These are phyloP conservation scores for Cladopsammia gracilis DNA, from an alignment of 64 coral and sea anemone genomes.

Conservation along the genomic window DNA sequence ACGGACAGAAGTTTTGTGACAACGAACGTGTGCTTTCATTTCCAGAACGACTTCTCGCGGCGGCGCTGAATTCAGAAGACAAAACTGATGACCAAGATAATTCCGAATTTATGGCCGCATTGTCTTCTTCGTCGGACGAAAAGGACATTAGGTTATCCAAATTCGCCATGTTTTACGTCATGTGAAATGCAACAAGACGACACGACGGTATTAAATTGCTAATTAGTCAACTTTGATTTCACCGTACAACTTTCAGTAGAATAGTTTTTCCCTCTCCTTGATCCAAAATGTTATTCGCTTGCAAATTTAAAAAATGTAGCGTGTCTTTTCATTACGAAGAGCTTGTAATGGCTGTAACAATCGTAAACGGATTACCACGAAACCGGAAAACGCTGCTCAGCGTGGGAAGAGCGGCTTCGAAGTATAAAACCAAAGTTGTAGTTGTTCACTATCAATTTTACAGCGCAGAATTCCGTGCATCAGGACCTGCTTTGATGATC, in stretches of 20 bases:
- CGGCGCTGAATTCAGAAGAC: slow-evolving; percentile 51
- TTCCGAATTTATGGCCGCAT: background rate
- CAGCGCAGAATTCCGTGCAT: too few relatives aligned
- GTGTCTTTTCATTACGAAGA: background rate
- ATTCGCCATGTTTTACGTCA: background rate
- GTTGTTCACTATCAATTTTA: too few relatives aligned
- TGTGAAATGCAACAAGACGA: background rate
- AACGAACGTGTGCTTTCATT: background rate
- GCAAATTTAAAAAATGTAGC: background rate
- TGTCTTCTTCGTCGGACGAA: slow-evolving; percentile 77
- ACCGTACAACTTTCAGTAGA: too few relatives aligned
- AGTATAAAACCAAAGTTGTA: background rate
- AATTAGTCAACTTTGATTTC: background rate
- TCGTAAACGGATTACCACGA: background rate
- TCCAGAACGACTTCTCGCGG: background rate
- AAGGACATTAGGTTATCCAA: slow-evolving; percentile 79
- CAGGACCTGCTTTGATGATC: too few relatives aligned
- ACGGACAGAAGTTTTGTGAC: background rate
- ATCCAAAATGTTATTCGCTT: background rate
- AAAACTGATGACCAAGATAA: slow-evolving; percentile 74
- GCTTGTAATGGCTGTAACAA: background rate
- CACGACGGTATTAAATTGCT: too few relatives aligned
- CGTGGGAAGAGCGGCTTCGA: background rate
- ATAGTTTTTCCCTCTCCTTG: background rate
- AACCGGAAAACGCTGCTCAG: background rate